These are phyloP conservation scores for Cyclargus thomasi DNA, from an alignment of 1,140 invertebrate genomes.

Conservation along the genomic window DNA sequence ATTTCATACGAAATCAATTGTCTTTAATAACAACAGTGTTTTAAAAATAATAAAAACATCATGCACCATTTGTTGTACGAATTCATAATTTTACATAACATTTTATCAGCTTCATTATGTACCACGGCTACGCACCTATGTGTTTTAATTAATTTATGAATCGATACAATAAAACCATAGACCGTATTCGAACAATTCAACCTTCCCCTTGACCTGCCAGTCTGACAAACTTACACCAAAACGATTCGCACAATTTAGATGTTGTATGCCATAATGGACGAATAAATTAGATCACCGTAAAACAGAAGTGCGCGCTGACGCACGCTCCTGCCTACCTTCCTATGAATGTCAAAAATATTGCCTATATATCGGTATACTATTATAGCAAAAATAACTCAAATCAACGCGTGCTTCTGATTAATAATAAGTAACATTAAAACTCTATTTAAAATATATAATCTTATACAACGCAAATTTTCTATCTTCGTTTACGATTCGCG, in stretches of 20 bases:
- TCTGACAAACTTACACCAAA: constrained; percentile 15
- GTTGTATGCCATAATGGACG: constrained; percentile 20
- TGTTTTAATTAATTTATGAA: constrained; percentile 12
- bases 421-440: constrained; percentile 44
- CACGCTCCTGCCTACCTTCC: constrained; percentile 2
- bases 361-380: constrained; percentile 35
- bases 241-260: constrained; percentile 15
- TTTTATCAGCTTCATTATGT: background rate
- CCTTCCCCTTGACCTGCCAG: background rate
- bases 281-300: constrained; percentile 20
- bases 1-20: constrained; percentile 15
- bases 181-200: background rate
- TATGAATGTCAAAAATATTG: constrained; percentile 18
- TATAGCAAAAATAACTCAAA: constrained; percentile 57
- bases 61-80: constrained; percentile 15
- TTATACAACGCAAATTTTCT: constrained; percentile 37
- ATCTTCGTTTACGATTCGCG: constrained; percentile 32
- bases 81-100: constrained; percentile 4
- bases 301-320: constrained; percentile 5
- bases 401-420: constrained; percentile 31
- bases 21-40: constrained; percentile 5
- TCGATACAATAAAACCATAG: constrained; percentile 4
- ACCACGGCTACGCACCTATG: constrained; percentile 4
- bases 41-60: background rate
- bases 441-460: constrained; percentile 52